Percentiles rank a stretch among this genome's conserved stretches.
Conservation (phyloP, 2,888 invertebrate species). For the Pteria penguin region DNA sequence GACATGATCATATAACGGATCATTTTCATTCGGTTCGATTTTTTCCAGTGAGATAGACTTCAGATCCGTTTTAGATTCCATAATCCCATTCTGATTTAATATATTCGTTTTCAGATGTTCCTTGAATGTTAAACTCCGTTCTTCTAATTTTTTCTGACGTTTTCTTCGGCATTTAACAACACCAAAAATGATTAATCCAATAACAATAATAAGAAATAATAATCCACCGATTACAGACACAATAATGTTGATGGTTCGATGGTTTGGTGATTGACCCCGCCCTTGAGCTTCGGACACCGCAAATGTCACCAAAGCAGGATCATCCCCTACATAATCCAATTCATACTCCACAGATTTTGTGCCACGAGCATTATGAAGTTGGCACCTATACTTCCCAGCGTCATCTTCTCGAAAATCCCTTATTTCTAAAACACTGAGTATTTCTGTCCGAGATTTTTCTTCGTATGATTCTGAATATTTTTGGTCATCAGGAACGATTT, state of each 20-base stretch:
- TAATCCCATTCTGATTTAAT: conserved; percentile 48
- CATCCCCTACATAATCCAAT: conserved; percentile 61
- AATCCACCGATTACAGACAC: conserved; percentile 68
- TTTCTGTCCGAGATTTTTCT: conserved; percentile 39
- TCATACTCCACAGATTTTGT: conserved; percentile 55
- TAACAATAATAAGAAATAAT: conserved; percentile 59
- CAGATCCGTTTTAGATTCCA: conserved; percentile 50
- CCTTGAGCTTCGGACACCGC: conserved; percentile 21
- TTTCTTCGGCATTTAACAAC: conserved; percentile 57
- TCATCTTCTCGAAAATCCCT: conserved; percentile 64
- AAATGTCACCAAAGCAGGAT: conserved; percentile 41
- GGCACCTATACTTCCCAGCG: conserved; percentile 68
- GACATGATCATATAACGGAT: conserved; percentile 38
- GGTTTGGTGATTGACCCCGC: conserved; percentile 44
- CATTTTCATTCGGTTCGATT: conserved; percentile 26
- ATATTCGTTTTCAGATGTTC: conserved; percentile 70
- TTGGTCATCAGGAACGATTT: conserved; percentile 44
- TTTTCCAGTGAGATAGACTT: conserved; percentile 23
- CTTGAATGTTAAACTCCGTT: conserved; percentile 67
- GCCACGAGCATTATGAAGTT: conserved; percentile 66
- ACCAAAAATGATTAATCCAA: conserved; percentile 58
- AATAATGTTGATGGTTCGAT: conserved; percentile 62
- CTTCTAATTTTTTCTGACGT: conserved; percentile 59
- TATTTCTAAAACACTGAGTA: conserved; percentile 59
- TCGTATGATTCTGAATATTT: conserved; percentile 57